Evolutionary conservation across 2,113 vertebrate species (phyloP), one percentile per base, ranked within the genome.

Genomic region (Bettongia penicillata): DNA sequence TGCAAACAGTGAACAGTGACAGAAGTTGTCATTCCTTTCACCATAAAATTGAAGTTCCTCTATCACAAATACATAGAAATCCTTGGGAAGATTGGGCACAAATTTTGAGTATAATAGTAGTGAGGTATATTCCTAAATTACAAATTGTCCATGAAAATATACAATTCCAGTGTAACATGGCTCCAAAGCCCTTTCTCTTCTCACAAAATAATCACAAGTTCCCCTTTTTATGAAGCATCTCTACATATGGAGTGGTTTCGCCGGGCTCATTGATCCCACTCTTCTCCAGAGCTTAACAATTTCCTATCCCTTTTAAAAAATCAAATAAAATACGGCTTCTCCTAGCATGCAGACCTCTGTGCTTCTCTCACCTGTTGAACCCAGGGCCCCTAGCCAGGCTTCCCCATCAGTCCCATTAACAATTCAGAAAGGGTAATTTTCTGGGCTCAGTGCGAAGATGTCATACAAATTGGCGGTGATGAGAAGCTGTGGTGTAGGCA

Each of bases 401-500:
- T 24, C 53, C 53, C 23, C 6, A 0, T 5, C 53, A 53, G 23
- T 22, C 52, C 22, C 53, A 53, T 24, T 53, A 24, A 53, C 23
- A 24, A 24, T 53, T 53, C 53, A 24, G 53, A 53, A 53, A 53
- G 53, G 55, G 8, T 55, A 24, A 26, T 55, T 24, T 1, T 24
- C 23, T 0, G 8, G 5, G 7, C 26, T 24, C 24, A 55, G 23
- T 26, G 8, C 55, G 8, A 28, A 57, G 55, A 57, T 57, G 52
- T 22, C 22, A 90, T 98, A 98, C 94, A 98, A 97, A 94, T 94
- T 68, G 0, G 97, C 96, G 89, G 92, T 98, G 22, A 96, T 98
- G 26, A 96, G 97, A 0, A 92, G 96, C 0, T 97, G 96, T 0
- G 94, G 96, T 0, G 97, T 98, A 89, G 96, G 95, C 57, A 98